Conservation (phyloP, 1,140 invertebrate species). For the Stegodyphus mimosarum region DNA sequence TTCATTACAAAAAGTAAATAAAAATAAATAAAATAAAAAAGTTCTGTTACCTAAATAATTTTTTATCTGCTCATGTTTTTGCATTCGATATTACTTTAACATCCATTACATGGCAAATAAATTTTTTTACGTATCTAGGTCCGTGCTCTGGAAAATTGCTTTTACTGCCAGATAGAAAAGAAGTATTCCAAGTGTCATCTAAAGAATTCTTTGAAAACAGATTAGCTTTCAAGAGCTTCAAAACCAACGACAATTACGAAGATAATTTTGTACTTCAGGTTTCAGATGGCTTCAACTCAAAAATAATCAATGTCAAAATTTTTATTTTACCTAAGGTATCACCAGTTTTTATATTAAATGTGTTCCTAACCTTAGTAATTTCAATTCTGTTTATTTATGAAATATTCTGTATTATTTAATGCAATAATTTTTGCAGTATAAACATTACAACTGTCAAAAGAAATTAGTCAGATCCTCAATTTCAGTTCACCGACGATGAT, state of each 20-base stretch:
- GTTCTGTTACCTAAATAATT: no score
- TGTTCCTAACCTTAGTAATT: no score
- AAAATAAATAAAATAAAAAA: no score
- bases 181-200: neutral
- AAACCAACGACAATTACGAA: neutral
- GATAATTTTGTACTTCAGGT: slow-evolving; percentile 36
- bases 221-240: slow-evolving; percentile 27
- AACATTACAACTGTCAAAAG: no score
- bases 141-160: slow-evolving; percentile 34
- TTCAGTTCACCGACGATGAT: no score
- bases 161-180: slow-evolving; percentile 15
- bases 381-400: no score
- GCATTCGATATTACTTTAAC: no score
- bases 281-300: slow-evolving; percentile 44
- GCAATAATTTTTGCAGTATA: no score
- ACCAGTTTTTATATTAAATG: neutral
- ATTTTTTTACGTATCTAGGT: slow-evolving; percentile 1
- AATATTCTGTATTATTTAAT: no score
- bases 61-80: no score
- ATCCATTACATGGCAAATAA: neutral
- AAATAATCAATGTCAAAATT: slow-evolving; percentile 14
- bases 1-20: no score
- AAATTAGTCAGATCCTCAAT: no score
- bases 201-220: slow-evolving; percentile 15
- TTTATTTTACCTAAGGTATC: slow-evolving; percentile 44